These are phyloP conservation scores for Meriones unguiculatus DNA, from an alignment of 2,113 vertebrate genomes.

Conservation along the genomic window DNA sequence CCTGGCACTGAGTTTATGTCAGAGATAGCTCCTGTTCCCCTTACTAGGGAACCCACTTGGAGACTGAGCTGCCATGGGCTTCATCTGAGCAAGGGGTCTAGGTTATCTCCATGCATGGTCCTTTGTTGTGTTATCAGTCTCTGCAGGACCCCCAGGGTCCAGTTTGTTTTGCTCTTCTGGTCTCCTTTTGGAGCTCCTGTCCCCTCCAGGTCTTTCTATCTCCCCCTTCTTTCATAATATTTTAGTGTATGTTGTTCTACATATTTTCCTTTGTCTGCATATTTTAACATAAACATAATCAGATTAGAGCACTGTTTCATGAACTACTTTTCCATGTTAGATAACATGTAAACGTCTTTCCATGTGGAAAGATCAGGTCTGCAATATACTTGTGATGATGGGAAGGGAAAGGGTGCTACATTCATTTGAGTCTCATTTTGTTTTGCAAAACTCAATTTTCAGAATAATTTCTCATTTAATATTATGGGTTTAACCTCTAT, in stretches of 20 bases:
- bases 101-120: too few species aligned
- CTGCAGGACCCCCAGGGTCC: too few species aligned
- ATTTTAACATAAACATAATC: constrained; percentile 32
- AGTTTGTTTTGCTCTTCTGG: too few species aligned
- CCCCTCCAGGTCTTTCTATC: too few species aligned
- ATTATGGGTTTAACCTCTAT: neutral
- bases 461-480: neutral
- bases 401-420: neutral
- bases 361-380: neutral
- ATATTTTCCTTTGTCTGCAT: neutral
- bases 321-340: neutral
- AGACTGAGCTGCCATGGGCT: too few species aligned
- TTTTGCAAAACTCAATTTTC: constrained; percentile 12
- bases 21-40: too few species aligned
- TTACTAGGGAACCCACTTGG: too few species aligned
- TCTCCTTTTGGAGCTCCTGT: too few species aligned
- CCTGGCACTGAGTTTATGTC: too few species aligned
- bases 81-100: too few species aligned
- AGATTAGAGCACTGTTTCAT: neutral
- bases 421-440: neutral
- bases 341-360: neutral
- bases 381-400: neutral
- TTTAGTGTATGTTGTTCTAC: constrained; percentile 16
- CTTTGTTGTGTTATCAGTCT: too few species aligned
- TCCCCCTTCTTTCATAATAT: neutral